Conservation (phyloP, 2,888 invertebrate species). For the Rambutsinella grinnellia region DNA sequence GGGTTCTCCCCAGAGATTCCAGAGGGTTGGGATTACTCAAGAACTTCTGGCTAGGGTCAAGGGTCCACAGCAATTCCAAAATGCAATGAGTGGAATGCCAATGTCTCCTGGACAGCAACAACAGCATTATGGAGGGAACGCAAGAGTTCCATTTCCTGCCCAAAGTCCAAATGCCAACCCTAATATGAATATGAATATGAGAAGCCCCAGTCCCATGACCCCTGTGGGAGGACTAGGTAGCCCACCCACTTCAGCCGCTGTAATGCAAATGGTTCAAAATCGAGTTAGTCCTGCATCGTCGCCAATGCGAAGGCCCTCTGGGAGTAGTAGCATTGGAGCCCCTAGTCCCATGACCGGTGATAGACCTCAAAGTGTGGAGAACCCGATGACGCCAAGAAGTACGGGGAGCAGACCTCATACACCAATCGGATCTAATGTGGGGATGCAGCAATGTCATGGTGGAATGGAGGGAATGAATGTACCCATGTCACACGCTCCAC, state of each 20-base stretch:
- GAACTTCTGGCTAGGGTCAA: conserved; percentile 62
- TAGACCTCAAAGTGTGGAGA: conserved; percentile 75
- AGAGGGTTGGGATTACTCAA: conserved; percentile 59
- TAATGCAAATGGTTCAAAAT: conserved; percentile 60
- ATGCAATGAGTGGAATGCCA: conserved; percentile 42
- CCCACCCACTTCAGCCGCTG: conserved; percentile 57
- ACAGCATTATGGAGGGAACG: conserved; percentile 48
- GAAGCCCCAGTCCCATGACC: conserved; percentile 65
- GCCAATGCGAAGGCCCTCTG: conserved; percentile 71
- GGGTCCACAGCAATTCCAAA: conserved; percentile 56
- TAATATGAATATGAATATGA: conserved; percentile 58
- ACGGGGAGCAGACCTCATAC: conserved; percentile 64
- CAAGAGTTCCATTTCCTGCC: conserved; percentile 62
- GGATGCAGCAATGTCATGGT: conserved; percentile 68
- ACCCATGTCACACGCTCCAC: conserved; percentile 7
- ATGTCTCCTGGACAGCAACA: conserved; percentile 49
- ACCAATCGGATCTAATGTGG: conserved; percentile 47
- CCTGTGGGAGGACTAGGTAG: conserved; percentile 64
- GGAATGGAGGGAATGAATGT: conserved; percentile 59
- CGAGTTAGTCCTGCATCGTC: conserved; percentile 65
- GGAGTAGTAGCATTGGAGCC: conserved; percentile 68
- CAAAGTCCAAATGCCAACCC: conserved; percentile 62
- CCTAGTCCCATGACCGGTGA: conserved; percentile 74
- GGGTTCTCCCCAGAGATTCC: conserved; percentile 54
- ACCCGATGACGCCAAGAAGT: conserved; percentile 73